Percentiles rank a stretch among this genome's conserved stretches.
These are phyloP conservation scores for Brachyistius frenatus DNA, from an alignment of 2,113 vertebrate species.

Conservation along the genomic window DNA sequence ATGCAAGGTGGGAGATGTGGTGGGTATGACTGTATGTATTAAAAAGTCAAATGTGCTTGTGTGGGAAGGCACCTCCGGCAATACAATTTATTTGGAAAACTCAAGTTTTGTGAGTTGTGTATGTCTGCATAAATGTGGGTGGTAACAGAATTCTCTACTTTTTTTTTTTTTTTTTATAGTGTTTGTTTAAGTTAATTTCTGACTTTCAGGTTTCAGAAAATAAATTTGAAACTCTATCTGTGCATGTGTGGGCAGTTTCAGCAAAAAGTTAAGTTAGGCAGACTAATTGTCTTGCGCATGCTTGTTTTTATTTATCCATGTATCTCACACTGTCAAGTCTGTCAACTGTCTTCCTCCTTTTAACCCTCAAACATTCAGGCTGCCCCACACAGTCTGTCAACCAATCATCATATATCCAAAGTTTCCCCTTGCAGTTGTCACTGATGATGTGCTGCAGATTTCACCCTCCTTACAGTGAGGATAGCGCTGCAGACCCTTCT, in stretches of 20 bases:
- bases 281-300: neutral
- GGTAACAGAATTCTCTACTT: slow-evolving; percentile 3
- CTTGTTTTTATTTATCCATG: neutral
- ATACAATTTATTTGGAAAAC: slow-evolving; percentile 10
- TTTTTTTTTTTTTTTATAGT: neutral
- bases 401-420: neutral
- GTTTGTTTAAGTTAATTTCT: slow-evolving; percentile 27
- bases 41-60: slow-evolving; percentile 38
- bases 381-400: neutral
- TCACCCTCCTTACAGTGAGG: neutral
- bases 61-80: slow-evolving; percentile 37
- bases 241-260: slow-evolving; percentile 1
- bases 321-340: neutral
- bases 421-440: neutral
- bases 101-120: slow-evolving; percentile 20
- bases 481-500: neutral
- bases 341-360: slow-evolving; percentile 5
- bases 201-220: slow-evolving; percentile 20
- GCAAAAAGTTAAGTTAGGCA: slow-evolving; percentile 4
- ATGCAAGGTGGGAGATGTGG: slow-evolving; percentile 12
- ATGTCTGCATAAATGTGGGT: slow-evolving; percentile 20
- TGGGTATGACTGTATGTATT: slow-evolving; percentile 31
- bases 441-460: neutral
- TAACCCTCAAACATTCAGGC: neutral
- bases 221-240: slow-evolving; percentile 4